Base-by-base conservation (phyloP, 2,113 vertebrate species). In the Pimephales promelas region DNA sequence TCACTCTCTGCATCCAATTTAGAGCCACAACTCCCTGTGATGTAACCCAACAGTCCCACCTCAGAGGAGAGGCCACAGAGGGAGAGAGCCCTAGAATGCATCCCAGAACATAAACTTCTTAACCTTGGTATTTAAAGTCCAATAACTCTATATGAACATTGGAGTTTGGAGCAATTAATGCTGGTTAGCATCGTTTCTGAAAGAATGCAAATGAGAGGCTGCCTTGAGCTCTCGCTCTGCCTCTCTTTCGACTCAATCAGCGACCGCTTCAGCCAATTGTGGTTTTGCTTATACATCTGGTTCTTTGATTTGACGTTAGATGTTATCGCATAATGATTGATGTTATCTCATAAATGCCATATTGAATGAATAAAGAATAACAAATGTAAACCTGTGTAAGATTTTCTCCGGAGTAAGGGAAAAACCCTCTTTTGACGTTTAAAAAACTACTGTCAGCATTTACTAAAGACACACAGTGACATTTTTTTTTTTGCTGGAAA, bases 1-100 rank as follows among this genome's bases (percentile, higher is more conserved):
- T 94, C 93, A 93, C 93, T 95, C 92, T 92, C 93, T 93, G 94
- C 93, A 94, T 94, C 93, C 94, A 94, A 94, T 95, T 93, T 92
- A 89, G 92, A 94, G 90, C 84, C 83, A 81, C 56, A 88, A 91
- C 89, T 88, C 89, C 89, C 89, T 85, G 89, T 94, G 93, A 94
- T 94, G 92, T 94, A 92, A 94, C 90, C 82, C 73, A 86, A 91
- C 88, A 91, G 84, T 92, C 92, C 89, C 90, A 91, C 92, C 86
- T 87, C 77, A 88, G 86, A 88, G 75, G 84, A 85, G 89, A 88
- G 87, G 88, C 83, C 86, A 88, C 49, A 31, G 71, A 68, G 81
- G 85, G 84, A 85, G 84, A 86, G 87, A 57, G 87, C 81, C 71
- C 75, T 70, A 88, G 86, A 84, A 89, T 86, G 86, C 91, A 91